Percentiles rank a stretch among this genome's conserved stretches.
These are phyloP conservation scores for Acrossocheilus fasciatus DNA, from an alignment of 2,797 vertebrate genomes.

Conservation along the genomic window DNA sequence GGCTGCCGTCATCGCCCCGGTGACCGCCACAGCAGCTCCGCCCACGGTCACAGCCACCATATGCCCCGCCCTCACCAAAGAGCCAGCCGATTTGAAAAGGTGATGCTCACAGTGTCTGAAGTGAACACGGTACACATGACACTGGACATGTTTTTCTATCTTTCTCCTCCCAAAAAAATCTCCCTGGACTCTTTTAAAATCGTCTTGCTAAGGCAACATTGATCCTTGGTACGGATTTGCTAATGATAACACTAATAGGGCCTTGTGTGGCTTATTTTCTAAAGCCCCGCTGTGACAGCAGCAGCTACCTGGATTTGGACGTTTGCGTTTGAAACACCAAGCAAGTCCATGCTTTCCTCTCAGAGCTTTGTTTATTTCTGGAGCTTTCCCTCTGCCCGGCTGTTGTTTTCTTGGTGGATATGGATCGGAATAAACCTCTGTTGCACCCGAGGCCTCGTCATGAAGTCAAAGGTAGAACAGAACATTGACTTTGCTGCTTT, in stretches of 20 bases:
- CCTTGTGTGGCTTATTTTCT: constrained; percentile 31
- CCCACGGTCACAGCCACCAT: constrained; percentile 57
- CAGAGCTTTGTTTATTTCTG: constrained; percentile 14
- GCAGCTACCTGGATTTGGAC: background rate
- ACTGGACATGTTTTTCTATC: constrained; percentile 41
- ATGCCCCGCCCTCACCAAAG: constrained; percentile 69
- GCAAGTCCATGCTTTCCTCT: constrained; percentile 40
- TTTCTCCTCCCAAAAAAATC: constrained; percentile 28
- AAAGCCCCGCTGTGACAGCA: constrained; percentile 6
- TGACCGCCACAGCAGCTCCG: constrained; percentile 41
- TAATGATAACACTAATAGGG: constrained; percentile 16
- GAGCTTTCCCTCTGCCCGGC: constrained; percentile 21
- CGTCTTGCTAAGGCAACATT: constrained; percentile 42
- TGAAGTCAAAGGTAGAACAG: constrained; percentile 3
- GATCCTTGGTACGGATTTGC: constrained; percentile 26
- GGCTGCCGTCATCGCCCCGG: constrained; percentile 1
- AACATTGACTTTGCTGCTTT: constrained; percentile 52
- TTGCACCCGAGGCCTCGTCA: constrained; percentile 5
- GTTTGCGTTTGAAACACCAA: constrained; percentile 30
- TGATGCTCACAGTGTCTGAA: constrained; percentile 67
- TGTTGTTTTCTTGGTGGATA: constrained; percentile 27
- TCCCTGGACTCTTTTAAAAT: constrained; percentile 42
- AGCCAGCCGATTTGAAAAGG: constrained; percentile 72
- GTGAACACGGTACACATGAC: background rate
- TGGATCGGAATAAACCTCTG: constrained; percentile 17